Conservation (phyloP, 1,140 invertebrate species). For the Notospermus geniculatus region DNA sequence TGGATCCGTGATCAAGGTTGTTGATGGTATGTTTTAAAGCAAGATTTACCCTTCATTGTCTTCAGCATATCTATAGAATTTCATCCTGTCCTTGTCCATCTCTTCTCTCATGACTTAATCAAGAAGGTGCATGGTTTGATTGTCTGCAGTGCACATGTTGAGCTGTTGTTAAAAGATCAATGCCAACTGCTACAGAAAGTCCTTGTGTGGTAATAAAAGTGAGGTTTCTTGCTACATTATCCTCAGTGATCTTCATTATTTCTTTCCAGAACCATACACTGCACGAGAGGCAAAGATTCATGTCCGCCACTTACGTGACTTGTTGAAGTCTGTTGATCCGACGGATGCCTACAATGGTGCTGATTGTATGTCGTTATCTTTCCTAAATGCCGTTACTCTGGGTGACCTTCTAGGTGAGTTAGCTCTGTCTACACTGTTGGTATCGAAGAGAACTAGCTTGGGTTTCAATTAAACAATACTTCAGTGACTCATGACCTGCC, state of each 20-base stretch:
- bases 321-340: constrained; percentile 79
- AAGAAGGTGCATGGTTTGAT: not conserved
- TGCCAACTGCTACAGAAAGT: no score
- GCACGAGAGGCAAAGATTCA: constrained; percentile 96
- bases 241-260: constrained; percentile 58
- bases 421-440: no score
- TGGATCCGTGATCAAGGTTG: constrained; percentile 86
- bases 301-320: constrained; percentile 91
- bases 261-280: constrained; percentile 85
- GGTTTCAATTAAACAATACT: no score
- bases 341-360: constrained; percentile 92
- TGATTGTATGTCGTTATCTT: constrained; percentile 93
- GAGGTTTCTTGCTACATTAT: no score
- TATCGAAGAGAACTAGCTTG: no score
- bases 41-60: not conserved
- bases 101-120: not conserved
- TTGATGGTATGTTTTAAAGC: constrained; percentile 60
- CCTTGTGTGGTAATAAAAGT: no score
- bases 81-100: not conserved
- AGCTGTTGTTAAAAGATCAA: no score
- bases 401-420: constrained; percentile 69
- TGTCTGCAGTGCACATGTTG: no score
- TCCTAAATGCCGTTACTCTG: constrained; percentile 89
- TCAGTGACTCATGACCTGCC: no score
- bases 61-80: not conserved